A percentile compares a stretch with the other conserved stretches of the same genome.
Conservation (phyloP, 1,140 invertebrate genomes). For the Euwallacea similis region DNA sequence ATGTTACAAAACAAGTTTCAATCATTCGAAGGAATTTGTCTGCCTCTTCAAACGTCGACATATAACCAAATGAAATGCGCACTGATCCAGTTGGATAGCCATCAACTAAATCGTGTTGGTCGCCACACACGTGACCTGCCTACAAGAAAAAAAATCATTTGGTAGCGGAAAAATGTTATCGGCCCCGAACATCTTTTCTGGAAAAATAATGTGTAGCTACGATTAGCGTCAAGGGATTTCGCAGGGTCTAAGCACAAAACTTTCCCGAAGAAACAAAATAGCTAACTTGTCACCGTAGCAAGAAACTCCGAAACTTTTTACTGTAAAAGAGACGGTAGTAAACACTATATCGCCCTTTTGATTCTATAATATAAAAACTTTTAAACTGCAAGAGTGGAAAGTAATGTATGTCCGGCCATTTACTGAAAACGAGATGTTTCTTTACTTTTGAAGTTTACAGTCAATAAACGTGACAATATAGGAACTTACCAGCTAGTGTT, state of each 20-base stretch:
- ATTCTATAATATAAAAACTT: slow-evolving; percentile 2
- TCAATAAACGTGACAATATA: too few species aligned
- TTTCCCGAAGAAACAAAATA: slow-evolving; percentile 18
- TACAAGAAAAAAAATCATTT: slow-evolving; percentile 49
- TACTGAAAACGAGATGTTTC: neutral
- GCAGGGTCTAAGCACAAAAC: slow-evolving; percentile 16
- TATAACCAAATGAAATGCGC: slow-evolving; percentile 92
- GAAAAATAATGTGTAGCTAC: slow-evolving; percentile 11
- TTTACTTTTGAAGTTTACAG: neutral
- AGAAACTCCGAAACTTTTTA: slow-evolving; percentile 21
- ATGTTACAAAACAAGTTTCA: slow-evolving; percentile 64
- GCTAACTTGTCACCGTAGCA: slow-evolving; percentile 20
- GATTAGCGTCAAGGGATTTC: slow-evolving; percentile 16
- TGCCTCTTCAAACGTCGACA: slow-evolving; percentile 75
- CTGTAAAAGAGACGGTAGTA: slow-evolving; percentile 19
- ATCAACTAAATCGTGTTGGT: slow-evolving; percentile 85
- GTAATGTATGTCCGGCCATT: slow-evolving; percentile 9
- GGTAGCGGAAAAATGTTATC: neutral
- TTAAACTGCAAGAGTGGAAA: slow-evolving; percentile 6
- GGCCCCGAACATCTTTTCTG: too few species aligned
- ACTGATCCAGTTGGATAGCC: slow-evolving; percentile 90
- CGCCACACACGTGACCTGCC: slow-evolving; percentile 91
- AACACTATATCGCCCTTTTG: slow-evolving; percentile 10
- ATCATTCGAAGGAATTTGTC: slow-evolving; percentile 76
- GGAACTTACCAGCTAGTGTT: too few species aligned